Percentiles rank a stretch among this genome's conserved stretches.
phyloP scores from a whole-genome alignment of 2,888 invertebrate species.

The Heliconius hortense region DNA sequence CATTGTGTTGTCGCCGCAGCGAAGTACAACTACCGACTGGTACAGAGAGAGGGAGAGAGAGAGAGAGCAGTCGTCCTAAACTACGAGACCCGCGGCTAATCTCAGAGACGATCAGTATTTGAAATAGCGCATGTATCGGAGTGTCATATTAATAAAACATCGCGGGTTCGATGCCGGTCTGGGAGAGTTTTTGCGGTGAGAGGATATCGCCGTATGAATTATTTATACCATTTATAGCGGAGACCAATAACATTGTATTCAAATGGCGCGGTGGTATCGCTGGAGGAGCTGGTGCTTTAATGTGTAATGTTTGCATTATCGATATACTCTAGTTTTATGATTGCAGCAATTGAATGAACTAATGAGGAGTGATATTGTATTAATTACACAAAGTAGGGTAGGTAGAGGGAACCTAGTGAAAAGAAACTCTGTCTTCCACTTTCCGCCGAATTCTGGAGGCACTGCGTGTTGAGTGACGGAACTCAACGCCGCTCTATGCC shows the following conservation, averaged over 20 bases:
- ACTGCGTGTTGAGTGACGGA: too few relatives aligned
- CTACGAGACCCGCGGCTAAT: slow-evolving; percentile 23
- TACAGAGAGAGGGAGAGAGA: too few relatives aligned
- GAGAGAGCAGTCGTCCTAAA: slow-evolving; percentile 22
- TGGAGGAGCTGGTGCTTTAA: neutral
- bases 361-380: neutral
- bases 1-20: slow-evolving; percentile 28
- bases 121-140: slow-evolving; percentile 41
- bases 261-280: slow-evolving; percentile 44
- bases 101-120: slow-evolving; percentile 36
- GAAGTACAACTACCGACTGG: neutral
- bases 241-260: slow-evolving; percentile 55
- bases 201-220: slow-evolving; percentile 49
- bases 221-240: slow-evolving; percentile 51
- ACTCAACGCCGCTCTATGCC: too few relatives aligned
- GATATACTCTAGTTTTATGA: slow-evolving; percentile 11
- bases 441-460: too few relatives aligned
- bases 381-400: too few relatives aligned
- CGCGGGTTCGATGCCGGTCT: slow-evolving; percentile 45
- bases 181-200: slow-evolving; percentile 47
- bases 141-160: slow-evolving; percentile 53
- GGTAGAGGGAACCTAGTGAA: too few relatives aligned
- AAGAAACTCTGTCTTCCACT: too few relatives aligned
- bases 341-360: slow-evolving; percentile 9
- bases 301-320: slow-evolving; percentile 10